Base-by-base conservation (phyloP, 92 coral and sea anemone genomes). In the Isaurus tuberculatus region DNA sequence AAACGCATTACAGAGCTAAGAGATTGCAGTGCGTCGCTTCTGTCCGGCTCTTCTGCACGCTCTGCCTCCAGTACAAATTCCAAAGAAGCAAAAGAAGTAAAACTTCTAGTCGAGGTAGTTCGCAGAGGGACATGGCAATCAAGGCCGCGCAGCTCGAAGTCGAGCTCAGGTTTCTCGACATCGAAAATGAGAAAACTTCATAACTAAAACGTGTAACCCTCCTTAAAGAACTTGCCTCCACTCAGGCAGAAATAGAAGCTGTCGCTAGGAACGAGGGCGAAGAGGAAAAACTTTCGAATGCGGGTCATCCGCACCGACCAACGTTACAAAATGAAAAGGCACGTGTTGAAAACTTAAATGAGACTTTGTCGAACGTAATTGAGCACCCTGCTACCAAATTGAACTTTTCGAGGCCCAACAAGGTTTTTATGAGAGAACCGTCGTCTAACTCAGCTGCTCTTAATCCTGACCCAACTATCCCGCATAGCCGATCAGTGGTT, bases 201-300 rank as follows among this genome's bases (percentile, higher is more conserved):
- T 42, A 66, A 32, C 17, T 66, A 66, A 66, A 31, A 11, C 72
- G 42, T 1, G 9, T 66, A n/a, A n/a, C n/a, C n/a, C n/a, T n/a
- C n/a, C n/a, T n/a, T n/a, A n/a, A n/a, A n/a, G 73, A 69, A 69
- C 49, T 69, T 19, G 73, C 73, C 73, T 15, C 73, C 11, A 69
- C 73, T 23, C 73, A n/a, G 51, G 73, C 73, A 22, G 27, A 69
- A 69, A 69, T 69, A 9, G 73, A 69, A 69, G 49, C 73, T 19
- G 73, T 69, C 29, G 29, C 73, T 17, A 20, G 15, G 27, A 23
- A 48, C 11, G 51, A 69, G 28, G 26, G 73, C 22, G 73, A 14
- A 37, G 73, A 19, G 4, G 73, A 69, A 40, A 69, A 23, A 36
- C 3, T 49, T 69, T 33, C 11, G 33, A 32, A 34, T n/a, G 48